Conservation (phyloP, 2,113 vertebrate genomes). For the Macquaria australasica region DNA sequence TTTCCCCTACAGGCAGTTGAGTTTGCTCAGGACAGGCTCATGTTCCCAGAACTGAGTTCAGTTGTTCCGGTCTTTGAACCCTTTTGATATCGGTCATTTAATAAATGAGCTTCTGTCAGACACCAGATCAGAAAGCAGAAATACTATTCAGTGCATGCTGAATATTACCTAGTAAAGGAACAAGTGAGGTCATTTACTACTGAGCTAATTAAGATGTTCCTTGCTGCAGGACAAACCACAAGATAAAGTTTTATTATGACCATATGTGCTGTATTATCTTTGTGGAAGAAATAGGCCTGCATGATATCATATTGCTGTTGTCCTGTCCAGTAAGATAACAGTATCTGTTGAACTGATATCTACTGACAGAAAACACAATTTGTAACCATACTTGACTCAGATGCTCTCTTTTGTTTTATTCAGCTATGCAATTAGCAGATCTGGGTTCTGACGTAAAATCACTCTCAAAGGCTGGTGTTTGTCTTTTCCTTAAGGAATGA, state of each 20-base stretch:
- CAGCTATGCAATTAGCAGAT: constrained; percentile 29
- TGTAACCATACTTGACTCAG: not conserved
- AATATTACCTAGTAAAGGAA: constrained; percentile 10
- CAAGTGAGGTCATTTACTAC: constrained; percentile 23
- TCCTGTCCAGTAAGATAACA: not conserved
- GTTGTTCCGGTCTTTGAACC: constrained; percentile 16
- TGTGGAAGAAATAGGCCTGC: constrained; percentile 8
- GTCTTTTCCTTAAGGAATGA: constrained; percentile 7
- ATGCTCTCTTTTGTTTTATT: not conserved
- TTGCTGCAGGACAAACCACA: not conserved
- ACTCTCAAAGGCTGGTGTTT: not conserved
- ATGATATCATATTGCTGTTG: constrained; percentile 9
- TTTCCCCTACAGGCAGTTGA: not conserved
- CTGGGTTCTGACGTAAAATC: not conserved
- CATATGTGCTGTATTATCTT: constrained; percentile 19
- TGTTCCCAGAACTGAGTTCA: constrained; percentile 16
- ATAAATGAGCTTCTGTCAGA: constrained; percentile 10
- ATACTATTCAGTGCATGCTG: constrained; percentile 26
- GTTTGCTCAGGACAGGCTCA: constrained; percentile 37
- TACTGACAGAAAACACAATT: constrained; percentile 20
- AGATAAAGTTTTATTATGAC: constrained; percentile 23
- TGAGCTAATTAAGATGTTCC: not conserved
- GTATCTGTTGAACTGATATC: constrained; percentile 2
- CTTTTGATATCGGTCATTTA: constrained; percentile 8
- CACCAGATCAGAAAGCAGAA: not conserved